Evolutionary conservation across 2,113 vertebrate species (phyloP).

Genomic region (Corynorhinus townsendii): DNA sequence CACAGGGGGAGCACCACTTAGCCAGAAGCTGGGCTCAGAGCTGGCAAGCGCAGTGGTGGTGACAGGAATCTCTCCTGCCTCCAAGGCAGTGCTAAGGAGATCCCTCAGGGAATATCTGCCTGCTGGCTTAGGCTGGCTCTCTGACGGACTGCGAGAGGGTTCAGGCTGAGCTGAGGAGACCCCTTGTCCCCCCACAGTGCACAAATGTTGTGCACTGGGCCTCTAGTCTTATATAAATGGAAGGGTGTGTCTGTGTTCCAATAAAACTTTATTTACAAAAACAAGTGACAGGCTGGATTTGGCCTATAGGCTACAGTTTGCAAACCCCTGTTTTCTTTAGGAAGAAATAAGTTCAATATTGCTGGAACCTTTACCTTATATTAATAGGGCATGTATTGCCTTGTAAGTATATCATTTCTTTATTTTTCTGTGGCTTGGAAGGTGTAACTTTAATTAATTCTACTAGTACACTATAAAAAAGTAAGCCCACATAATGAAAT

Average conservation of each 20-base stretch:
- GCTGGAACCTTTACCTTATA: background rate
- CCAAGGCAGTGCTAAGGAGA: no score
- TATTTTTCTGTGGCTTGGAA: background rate
- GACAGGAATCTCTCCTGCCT: no score
- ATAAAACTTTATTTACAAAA: conserved; percentile 26
- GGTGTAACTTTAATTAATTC: conserved; percentile 16
- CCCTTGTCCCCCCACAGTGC: no score
- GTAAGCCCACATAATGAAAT: background rate
- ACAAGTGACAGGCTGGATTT: background rate
- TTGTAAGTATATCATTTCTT: background rate
- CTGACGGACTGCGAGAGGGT: no score
- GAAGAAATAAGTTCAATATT: background rate
- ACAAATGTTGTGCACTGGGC: no score
- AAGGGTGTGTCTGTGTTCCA: background rate
- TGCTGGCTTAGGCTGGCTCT: no score
- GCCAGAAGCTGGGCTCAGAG: no score
- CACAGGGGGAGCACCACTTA: no score
- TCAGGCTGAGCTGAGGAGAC: no score
- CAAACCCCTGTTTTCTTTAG: background rate
- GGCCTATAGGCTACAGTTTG: background rate
- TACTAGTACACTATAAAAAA: background rate
- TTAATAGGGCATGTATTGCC: background rate
- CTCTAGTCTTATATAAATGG: background rate
- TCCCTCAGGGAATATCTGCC: no score
- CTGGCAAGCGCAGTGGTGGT: no score